A percentile compares a stretch with the other conserved stretches of the same genome.
Conservation (phyloP, 1,140 invertebrate species). For the Tetranychus urticae region DNA sequence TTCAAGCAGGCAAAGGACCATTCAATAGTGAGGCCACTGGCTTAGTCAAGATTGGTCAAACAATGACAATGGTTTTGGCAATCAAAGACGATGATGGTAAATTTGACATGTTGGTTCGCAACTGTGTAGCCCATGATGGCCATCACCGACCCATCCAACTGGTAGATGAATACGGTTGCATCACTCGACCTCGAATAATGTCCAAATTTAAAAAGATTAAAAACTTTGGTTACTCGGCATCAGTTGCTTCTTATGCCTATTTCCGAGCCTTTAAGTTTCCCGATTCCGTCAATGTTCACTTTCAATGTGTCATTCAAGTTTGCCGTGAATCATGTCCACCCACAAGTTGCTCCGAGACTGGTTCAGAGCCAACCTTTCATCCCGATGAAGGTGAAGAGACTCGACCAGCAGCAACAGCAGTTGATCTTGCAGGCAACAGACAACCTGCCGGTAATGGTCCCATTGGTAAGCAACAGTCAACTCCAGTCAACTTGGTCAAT, state of each 20-base stretch:
- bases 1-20: slow-evolving; percentile 53
- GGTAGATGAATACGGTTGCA: slow-evolving; percentile 71
- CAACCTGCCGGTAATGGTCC: neutral
- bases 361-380: neutral
- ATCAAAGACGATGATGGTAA: slow-evolving; percentile 87
- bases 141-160: slow-evolving; percentile 71
- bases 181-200: slow-evolving; percentile 78
- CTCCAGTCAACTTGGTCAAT: neutral
- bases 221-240: slow-evolving; percentile 76
- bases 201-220: slow-evolving; percentile 77
- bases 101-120: slow-evolving; percentile 78
- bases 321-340: slow-evolving; percentile 14
- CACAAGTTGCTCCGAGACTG: slow-evolving; percentile 12
- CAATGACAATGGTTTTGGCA: slow-evolving; percentile 82
- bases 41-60: slow-evolving; percentile 81
- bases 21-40: slow-evolving; percentile 81
- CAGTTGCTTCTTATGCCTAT: slow-evolving; percentile 75
- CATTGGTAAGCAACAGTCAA: neutral
- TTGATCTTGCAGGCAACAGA: neutral
- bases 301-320: slow-evolving; percentile 17
- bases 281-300: slow-evolving; percentile 16
- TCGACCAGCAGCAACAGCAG: neutral
- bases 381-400: neutral
- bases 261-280: slow-evolving; percentile 31
- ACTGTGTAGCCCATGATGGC: slow-evolving; percentile 78